Conservation (phyloP, 2,113 vertebrate species). For the Alosa alosa region DNA sequence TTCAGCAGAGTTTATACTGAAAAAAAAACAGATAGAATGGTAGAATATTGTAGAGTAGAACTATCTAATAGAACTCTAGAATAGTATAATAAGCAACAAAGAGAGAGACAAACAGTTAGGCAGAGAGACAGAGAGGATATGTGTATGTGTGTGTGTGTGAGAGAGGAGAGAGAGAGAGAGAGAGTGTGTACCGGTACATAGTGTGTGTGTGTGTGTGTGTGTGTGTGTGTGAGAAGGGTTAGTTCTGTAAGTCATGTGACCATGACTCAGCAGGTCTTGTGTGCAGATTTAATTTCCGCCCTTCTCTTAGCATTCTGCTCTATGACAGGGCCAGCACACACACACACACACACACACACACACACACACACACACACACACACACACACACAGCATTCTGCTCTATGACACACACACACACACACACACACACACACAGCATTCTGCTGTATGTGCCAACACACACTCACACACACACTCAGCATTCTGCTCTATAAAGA, state of each 20-base stretch:
- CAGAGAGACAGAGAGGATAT: background rate
- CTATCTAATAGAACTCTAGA: too few species aligned
- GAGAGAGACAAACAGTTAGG: background rate
- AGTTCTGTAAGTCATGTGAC: background rate
- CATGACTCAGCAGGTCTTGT: background rate
- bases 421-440: background rate
- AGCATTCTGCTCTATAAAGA: too few species aligned
- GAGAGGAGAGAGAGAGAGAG: too few species aligned
- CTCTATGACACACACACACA: background rate
- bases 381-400: background rate
- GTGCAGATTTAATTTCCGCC: background rate
- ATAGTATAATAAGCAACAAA: too few species aligned
- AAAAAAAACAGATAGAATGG: background rate
- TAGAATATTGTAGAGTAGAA: too few species aligned
- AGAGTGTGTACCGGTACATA: too few species aligned
- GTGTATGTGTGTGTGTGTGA: too few species aligned
- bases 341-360: background rate
- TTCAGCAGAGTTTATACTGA: background rate
- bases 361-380: background rate
- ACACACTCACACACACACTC: background rate
- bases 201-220: too few species aligned
- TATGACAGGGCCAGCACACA: background rate
- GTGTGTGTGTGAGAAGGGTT: background rate
- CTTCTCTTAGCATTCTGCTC: background rate
- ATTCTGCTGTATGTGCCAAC: too few species aligned